Evolutionary conservation across 1,140 invertebrate genomes (phyloP).

Genomic region (Lethocerus indicus): DNA sequence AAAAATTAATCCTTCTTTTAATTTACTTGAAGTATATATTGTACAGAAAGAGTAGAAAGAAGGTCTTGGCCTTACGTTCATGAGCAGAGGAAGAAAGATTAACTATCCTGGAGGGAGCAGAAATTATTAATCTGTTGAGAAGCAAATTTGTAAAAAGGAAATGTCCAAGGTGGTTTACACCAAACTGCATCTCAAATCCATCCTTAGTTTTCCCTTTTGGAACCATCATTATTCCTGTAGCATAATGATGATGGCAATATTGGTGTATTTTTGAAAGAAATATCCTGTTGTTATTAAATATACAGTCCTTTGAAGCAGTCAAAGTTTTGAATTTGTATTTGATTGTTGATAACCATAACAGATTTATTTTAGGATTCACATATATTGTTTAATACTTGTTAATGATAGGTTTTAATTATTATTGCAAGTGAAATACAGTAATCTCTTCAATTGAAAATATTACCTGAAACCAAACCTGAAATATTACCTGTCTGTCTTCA

Average conservation of each 20-base stretch:
- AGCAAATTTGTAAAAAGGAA: conserved; percentile 69
- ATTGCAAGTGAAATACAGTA: no score
- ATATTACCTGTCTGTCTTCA: no score
- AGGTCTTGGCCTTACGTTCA: conserved; percentile 24
- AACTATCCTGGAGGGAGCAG: conserved; percentile 42
- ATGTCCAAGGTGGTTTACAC: conserved; percentile 65
- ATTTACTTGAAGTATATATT: neutral
- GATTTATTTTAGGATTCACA: neutral
- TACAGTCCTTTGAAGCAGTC: neutral
- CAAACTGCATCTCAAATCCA: conserved; percentile 64
- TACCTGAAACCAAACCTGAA: no score
- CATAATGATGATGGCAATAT: neutral
- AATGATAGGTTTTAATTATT: neutral
- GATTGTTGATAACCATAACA: neutral
- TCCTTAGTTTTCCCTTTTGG: conserved; percentile 30
- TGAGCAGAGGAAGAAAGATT: conserved; percentile 50
- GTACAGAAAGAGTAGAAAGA: neutral
- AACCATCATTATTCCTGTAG: conserved; percentile 43
- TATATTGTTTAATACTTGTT: neutral
- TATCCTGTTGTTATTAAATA: neutral
- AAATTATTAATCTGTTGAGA: conserved; percentile 37
- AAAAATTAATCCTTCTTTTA: neutral
- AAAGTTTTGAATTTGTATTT: neutral
- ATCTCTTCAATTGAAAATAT: no score
- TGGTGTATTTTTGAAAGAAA: neutral